A percentile compares a stretch with the other conserved stretches of the same genome.
These are phyloP conservation scores for Eumacrocentrus americanus DNA, from an alignment of 2,888 invertebrate species.

Conservation along the genomic window DNA sequence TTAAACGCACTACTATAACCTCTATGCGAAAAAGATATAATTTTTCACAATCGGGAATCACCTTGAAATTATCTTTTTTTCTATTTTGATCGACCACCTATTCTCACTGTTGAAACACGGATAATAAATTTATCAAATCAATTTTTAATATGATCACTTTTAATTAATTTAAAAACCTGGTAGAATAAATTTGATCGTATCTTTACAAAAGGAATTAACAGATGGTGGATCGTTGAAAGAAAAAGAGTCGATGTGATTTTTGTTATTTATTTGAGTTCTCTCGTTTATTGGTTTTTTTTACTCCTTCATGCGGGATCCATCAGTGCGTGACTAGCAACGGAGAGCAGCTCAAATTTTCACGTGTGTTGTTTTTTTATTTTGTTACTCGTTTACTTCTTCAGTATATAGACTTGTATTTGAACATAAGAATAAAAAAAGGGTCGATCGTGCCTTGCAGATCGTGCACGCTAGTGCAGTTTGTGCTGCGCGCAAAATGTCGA, in stretches of 20 bases:
- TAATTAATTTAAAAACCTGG: too few relatives aligned
- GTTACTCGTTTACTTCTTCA: background rate
- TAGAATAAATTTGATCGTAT: too few relatives aligned
- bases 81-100: too few relatives aligned
- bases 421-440: background rate
- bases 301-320: slow-evolving; percentile 5
- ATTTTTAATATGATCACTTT: too few relatives aligned
- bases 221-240: too few relatives aligned
- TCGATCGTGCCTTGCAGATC: background rate
- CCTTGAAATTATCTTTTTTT: too few relatives aligned
- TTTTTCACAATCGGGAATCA: too few relatives aligned
- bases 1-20: too few relatives aligned
- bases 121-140: too few relatives aligned
- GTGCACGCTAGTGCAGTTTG: slow-evolving; percentile 6
- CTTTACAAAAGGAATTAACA: too few relatives aligned
- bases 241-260: background rate
- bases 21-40: too few relatives aligned
- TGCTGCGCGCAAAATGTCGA: background rate
- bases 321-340: background rate
- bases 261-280: background rate
- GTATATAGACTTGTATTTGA: background rate
- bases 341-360: slow-evolving; percentile 5
- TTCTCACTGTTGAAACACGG: too few relatives aligned
- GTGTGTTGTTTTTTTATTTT: background rate
- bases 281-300: slow-evolving; percentile 11